These are phyloP conservation scores for Mormyrus iriodes DNA, from an alignment of 2,113 vertebrate species.

Conservation along the genomic window DNA sequence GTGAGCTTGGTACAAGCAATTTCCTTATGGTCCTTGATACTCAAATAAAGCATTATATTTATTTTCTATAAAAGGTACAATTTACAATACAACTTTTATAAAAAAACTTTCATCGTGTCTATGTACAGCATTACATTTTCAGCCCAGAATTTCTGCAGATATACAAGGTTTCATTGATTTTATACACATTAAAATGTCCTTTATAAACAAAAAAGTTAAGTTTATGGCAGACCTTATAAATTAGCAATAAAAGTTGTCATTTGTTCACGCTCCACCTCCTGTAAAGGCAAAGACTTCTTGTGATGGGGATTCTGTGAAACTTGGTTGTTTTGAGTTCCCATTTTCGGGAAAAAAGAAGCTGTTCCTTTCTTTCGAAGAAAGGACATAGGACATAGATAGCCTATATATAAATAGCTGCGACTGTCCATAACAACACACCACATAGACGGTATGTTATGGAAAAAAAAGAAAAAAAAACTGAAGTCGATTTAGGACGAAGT, in stretches of 20 bases:
- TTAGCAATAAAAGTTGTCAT: slow-evolving; percentile 64
- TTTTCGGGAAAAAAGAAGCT: slow-evolving; percentile 63
- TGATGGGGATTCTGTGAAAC: neutral
- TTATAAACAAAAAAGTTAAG: slow-evolving; percentile 53
- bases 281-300: slow-evolving; percentile 63
- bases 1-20: neutral
- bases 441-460: slow-evolving; percentile 23
- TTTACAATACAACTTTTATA: slow-evolving; percentile 89
- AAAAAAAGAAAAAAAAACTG: slow-evolving; percentile 35
- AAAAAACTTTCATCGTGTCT: slow-evolving; percentile 77
- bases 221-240: slow-evolving; percentile 55
- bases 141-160: slow-evolving; percentile 74
- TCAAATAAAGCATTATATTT: slow-evolving; percentile 78
- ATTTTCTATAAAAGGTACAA: slow-evolving; percentile 84
- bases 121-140: slow-evolving; percentile 76
- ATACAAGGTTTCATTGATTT: slow-evolving; percentile 69
- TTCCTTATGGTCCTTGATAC: neutral
- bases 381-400: slow-evolving; percentile 67
- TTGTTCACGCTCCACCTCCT: slow-evolving; percentile 72
- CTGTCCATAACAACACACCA: slow-evolving; percentile 62
- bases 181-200: slow-evolving; percentile 67
- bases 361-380: slow-evolving; percentile 73
- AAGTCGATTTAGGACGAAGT: slow-evolving; percentile 64
- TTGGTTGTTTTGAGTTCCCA: slow-evolving; percentile 50
- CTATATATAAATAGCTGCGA: slow-evolving; percentile 77